Evolutionary conservation across 2,888 invertebrate genomes (phyloP).

Genomic region (Dysmachus trigonus): DNA sequence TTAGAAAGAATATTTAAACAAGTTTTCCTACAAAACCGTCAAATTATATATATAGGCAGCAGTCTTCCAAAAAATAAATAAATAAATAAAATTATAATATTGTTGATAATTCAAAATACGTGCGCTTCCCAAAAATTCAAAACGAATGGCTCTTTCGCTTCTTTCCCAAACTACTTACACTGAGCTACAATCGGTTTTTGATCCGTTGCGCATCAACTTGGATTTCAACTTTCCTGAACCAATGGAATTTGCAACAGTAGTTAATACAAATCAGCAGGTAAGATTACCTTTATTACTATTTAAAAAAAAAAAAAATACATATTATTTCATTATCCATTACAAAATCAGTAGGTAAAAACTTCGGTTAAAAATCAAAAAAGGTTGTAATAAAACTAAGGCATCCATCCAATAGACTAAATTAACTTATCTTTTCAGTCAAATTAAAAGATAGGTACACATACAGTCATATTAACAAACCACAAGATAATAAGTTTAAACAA

Average conservation of each 20-base stretch:
- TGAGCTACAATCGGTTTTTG: conserved; percentile 61
- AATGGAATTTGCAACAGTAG: conserved; percentile 49
- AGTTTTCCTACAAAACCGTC: neutral
- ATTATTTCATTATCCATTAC: neutral
- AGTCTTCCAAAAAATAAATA: neutral
- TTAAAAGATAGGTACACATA: too few species aligned
- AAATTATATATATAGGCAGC: neutral
- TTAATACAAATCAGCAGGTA: conserved; percentile 48
- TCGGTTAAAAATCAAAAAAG: too few species aligned
- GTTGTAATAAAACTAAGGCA: too few species aligned
- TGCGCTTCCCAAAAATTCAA: neutral
- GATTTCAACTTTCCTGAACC: conserved; percentile 48
- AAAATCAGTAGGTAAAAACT: too few species aligned
- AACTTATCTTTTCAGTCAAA: too few species aligned
- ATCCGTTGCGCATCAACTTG: conserved; percentile 54
- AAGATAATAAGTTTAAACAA: too few species aligned
- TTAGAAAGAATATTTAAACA: neutral
- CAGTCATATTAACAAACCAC: too few species aligned
- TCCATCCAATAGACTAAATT: too few species aligned
- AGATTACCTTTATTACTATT: conserved; percentile 28
- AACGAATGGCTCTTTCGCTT: conserved; percentile 64
- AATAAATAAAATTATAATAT: neutral
- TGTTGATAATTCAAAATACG: neutral
- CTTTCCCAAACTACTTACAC: conserved; percentile 60
- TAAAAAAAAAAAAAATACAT: too few species aligned